Conservation (phyloP, 2,113 vertebrate genomes). For the Rutilus rutilus region DNA sequence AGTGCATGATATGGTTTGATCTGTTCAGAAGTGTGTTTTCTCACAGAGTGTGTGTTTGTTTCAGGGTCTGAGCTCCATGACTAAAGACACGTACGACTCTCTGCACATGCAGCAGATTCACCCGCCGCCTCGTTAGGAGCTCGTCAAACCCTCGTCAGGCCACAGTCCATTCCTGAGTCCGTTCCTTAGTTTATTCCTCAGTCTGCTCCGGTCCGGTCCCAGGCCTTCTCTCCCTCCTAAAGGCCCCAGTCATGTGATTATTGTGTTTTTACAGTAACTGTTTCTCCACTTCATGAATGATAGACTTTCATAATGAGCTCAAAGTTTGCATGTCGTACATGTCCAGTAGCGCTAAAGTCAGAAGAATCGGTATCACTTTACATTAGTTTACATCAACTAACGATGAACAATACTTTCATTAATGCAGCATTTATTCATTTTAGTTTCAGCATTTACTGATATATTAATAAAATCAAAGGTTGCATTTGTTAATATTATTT, state of each 20-base stretch:
- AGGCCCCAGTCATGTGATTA: neutral
- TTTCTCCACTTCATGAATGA: neutral
- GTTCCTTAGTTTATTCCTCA: neutral
- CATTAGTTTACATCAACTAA: neutral
- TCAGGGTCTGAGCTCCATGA: constrained; percentile 84
- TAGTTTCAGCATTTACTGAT: neutral
- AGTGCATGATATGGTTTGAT: too few relatives aligned
- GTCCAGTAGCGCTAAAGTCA: neutral
- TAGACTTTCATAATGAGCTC: neutral
- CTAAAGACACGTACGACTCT: constrained; percentile 88
- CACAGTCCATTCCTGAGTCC: neutral
- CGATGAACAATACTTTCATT: neutral
- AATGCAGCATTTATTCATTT: too few relatives aligned
- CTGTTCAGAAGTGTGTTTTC: neutral
- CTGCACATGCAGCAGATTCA: constrained; percentile 85
- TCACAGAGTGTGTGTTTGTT: constrained; percentile 38
- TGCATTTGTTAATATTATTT: neutral
- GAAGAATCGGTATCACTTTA: neutral
- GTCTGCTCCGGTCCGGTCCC: too few relatives aligned
- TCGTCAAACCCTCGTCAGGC: neutral
- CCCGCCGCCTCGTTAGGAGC: neutral
- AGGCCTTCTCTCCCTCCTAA: neutral
- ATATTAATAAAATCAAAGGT: neutral
- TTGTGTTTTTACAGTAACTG: neutral
- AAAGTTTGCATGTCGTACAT: neutral